phyloP scores from a whole-genome alignment of 2,797 vertebrate species.

The Hephaestus fuliginosus region DNA sequence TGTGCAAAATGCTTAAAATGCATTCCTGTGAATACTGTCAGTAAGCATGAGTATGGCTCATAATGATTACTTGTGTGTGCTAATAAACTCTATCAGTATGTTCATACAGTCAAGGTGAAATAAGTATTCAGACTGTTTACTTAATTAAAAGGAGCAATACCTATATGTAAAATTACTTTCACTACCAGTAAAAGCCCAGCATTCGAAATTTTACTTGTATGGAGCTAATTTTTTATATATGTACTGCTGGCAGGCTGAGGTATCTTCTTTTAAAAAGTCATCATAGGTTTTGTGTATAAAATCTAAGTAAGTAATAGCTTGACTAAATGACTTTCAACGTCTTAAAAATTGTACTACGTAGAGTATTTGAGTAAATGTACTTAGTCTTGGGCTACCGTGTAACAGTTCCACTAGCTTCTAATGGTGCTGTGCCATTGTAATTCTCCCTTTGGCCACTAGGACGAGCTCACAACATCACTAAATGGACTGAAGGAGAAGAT shows the following conservation, averaged over 20 bases:
- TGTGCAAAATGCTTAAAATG: not conserved
- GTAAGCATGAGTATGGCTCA: not conserved
- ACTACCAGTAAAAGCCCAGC: no score
- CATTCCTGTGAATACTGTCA: not conserved
- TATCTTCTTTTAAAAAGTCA: not conserved
- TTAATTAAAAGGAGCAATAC: no score
- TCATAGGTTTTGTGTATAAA: not conserved
- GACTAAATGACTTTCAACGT: no score
- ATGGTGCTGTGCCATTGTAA: not conserved
- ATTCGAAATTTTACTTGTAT: no score
- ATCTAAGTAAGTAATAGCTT: not conserved
- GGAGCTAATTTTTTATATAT: no score
- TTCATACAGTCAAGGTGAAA: not conserved
- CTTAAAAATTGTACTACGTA: no score
- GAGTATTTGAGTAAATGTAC: not conserved
- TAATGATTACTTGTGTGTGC: not conserved
- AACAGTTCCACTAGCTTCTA: not conserved
- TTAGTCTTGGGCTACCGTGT: not conserved
- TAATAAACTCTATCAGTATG: not conserved
- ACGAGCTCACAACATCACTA: slow-evolving; percentile 54
- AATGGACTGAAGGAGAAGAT: slow-evolving; percentile 35
- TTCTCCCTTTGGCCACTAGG: slow-evolving; percentile 47
- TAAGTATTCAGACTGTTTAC: not conserved
- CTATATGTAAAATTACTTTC: no score
- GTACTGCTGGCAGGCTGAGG: no score